These are phyloP conservation scores for Ophonus ardosiacus DNA, from an alignment of 2,888 invertebrate genomes.

Conservation along the genomic window DNA sequence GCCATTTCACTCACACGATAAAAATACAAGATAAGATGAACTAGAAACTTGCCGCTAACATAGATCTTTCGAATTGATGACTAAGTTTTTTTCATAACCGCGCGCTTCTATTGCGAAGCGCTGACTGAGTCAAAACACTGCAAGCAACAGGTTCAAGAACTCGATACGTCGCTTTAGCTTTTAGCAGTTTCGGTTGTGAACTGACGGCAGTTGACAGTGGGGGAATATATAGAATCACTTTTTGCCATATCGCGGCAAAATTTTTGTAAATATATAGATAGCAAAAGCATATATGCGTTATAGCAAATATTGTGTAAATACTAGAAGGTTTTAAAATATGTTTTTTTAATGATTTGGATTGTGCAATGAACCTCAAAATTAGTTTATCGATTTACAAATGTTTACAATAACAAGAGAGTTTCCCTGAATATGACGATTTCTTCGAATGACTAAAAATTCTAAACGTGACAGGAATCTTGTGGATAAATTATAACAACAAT, in stretches of 20 bases:
- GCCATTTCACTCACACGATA: neutral
- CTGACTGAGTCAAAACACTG: neutral
- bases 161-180: constrained; percentile 3
- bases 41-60: neutral
- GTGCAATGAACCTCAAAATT: too few relatives aligned
- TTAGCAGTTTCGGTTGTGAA: neutral
- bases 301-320: too few relatives aligned
- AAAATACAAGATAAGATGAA: neutral
- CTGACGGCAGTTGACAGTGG: neutral
- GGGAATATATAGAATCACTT: neutral
- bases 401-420: too few relatives aligned
- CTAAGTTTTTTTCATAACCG: neutral
- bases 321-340: too few relatives aligned
- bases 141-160: constrained; percentile 15
- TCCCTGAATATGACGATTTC: too few relatives aligned
- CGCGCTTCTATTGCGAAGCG: neutral
- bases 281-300: neutral
- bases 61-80: neutral
- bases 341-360: too few relatives aligned
- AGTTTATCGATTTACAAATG: too few relatives aligned
- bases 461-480: too few relatives aligned
- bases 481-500: too few relatives aligned
- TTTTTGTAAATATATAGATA: neutral
- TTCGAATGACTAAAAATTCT: too few relatives aligned
- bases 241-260: neutral